Conservation (phyloP, 2,797 vertebrate genomes). For the Cynodonichthys magdalenae region DNA sequence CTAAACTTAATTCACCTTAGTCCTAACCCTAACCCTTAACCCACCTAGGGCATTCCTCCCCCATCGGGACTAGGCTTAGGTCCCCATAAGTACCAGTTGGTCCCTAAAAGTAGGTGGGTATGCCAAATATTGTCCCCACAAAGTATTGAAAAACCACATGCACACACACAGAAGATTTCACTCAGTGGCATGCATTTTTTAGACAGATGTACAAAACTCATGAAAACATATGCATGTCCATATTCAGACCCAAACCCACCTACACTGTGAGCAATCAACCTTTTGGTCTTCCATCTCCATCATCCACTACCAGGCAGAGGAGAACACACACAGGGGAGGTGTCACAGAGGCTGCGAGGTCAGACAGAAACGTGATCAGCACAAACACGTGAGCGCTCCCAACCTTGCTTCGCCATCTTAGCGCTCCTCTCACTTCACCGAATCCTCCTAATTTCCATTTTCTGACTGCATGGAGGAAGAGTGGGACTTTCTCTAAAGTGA, state of each 20-base stretch:
- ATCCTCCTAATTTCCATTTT: slow-evolving; percentile 39
- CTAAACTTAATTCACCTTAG: too few species aligned
- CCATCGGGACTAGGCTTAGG: too few species aligned
- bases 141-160: too few species aligned
- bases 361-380: slow-evolving; percentile 54
- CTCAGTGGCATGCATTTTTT: not conserved
- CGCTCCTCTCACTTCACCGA: slow-evolving; percentile 39
- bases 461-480: slow-evolving; percentile 9
- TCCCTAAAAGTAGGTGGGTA: too few species aligned
- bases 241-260: slow-evolving; percentile 2
- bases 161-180: too few species aligned
- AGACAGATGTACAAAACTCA: not conserved
- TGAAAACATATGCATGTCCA: not conserved
- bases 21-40: too few species aligned
- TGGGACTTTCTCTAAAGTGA: slow-evolving; percentile 39
- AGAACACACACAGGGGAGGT: not conserved
- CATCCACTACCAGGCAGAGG: slow-evolving; percentile 5
- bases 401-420: slow-evolving; percentile 25
- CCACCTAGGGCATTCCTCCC: too few species aligned
- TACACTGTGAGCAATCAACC: slow-evolving; percentile 1
- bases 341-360: slow-evolving; percentile 31
- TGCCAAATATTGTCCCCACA: too few species aligned
- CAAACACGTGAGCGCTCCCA: slow-evolving; percentile 35
- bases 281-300: slow-evolving; percentile 27
- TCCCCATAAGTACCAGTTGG: too few species aligned